A percentile compares a stretch with the other conserved stretches of the same genome.
These are phyloP conservation scores for Alligator sinensis DNA, from an alignment of 2,113 vertebrate genomes.

Conservation along the genomic window DNA sequence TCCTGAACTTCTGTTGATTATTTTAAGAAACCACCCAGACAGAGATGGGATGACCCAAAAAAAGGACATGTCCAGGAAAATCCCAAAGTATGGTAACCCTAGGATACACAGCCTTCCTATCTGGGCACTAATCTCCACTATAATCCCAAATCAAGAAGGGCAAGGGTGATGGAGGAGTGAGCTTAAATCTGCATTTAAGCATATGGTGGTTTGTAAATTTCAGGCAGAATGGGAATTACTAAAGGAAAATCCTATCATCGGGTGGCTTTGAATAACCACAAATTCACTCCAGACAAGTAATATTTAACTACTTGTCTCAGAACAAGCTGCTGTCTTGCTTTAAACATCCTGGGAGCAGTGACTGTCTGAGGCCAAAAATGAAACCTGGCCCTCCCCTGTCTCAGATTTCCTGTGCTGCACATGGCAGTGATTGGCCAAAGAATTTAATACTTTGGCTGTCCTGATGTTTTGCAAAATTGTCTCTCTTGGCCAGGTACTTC, in stretches of 20 bases:
- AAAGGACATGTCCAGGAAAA: no score
- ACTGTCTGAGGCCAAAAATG: not conserved
- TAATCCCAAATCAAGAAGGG: not conserved
- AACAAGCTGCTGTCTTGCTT: constrained; percentile 10
- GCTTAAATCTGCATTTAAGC: not conserved
- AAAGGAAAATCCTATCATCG: not conserved
- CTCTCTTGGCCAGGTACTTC: not conserved
- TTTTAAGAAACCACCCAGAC: no score
- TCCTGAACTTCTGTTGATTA: no score
- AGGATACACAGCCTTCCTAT: not conserved
- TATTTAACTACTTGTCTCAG: not conserved
- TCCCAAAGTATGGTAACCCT: no score
- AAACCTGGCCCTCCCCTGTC: not conserved
- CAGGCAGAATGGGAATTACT: not conserved
- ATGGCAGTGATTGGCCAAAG: not conserved
- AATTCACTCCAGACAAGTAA: not conserved
- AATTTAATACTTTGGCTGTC: not conserved
- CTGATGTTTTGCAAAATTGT: not conserved
- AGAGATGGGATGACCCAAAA: no score
- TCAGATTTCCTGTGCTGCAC: not conserved
- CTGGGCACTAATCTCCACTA: not conserved
- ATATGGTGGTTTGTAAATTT: not conserved
- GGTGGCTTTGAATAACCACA: constrained; percentile 12
- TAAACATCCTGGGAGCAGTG: not conserved
- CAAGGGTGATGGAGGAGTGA: not conserved